Percentiles rank a stretch among this genome's conserved stretches.
Evolutionary conservation across 2,113 vertebrate species (phyloP).

Genomic region (Colossoma macropomum): DNA sequence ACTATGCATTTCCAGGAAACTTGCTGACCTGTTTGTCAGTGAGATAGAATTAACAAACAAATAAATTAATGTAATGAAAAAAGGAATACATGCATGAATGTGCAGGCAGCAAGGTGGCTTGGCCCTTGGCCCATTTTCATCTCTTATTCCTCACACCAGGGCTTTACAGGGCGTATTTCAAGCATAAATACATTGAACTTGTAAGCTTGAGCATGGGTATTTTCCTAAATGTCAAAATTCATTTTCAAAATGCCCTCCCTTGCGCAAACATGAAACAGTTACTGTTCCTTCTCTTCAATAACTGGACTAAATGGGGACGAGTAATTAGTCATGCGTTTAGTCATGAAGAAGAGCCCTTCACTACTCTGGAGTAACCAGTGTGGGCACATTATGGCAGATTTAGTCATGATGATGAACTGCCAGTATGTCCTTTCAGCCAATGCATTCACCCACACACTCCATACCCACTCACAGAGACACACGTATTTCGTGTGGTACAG

Average conservation of each 20-base stretch:
- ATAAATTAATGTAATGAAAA: background rate
- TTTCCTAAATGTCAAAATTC: conserved; percentile 66
- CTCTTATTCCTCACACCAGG: background rate
- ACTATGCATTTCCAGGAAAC: background rate
- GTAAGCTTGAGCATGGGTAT: background rate
- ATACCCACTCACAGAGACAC: conserved; percentile 48
- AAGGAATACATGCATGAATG: background rate
- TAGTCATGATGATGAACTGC: conserved; percentile 50
- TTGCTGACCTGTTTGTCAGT: background rate
- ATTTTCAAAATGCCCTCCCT: conserved; percentile 67
- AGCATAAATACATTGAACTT: background rate
- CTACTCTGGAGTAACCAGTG: conserved; percentile 10
- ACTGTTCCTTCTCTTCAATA: conserved; percentile 68
- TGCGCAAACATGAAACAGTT: conserved; percentile 64
- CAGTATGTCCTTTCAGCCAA: conserved; percentile 29
- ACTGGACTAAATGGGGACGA: conserved; percentile 48
- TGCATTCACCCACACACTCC: conserved; percentile 61
- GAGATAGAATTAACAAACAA: background rate
- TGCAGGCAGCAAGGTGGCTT: background rate
- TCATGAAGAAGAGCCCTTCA: conserved; percentile 41
- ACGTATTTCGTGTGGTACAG: background rate
- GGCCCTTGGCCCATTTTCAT: background rate
- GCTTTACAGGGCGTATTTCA: background rate
- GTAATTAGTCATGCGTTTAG: conserved; percentile 59
- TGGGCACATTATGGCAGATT: conserved; percentile 30